phyloP scores from a whole-genome alignment of 2,797 vertebrate species.

The Argyrosomus regius region DNA sequence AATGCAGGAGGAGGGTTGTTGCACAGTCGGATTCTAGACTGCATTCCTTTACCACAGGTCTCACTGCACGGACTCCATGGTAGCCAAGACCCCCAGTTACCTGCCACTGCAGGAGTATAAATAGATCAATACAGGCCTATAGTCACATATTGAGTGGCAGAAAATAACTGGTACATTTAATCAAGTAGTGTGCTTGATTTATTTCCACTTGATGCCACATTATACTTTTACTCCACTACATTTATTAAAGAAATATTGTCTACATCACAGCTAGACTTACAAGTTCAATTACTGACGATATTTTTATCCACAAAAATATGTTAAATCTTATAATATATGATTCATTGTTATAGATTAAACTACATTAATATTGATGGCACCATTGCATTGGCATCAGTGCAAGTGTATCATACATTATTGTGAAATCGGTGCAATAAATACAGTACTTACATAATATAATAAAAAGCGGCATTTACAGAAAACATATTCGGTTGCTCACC shows the following conservation, averaged over 20 bases:
- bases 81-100: conserved; percentile 93
- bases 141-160: background rate
- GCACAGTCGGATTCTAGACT: conserved; percentile 91
- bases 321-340: background rate
- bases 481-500: conserved; percentile 79
- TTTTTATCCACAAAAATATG: background rate
- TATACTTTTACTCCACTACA: background rate
- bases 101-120: conserved; percentile 84
- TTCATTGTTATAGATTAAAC: too few relatives aligned
- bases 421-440: too few relatives aligned
- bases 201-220: background rate
- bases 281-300: background rate
- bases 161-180: background rate
- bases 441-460: too few relatives aligned
- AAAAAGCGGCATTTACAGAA: background rate
- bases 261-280: background rate
- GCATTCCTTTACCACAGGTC: conserved; percentile 92
- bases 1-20: conserved; percentile 91
- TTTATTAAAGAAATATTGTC: background rate
- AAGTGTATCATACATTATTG: background rate
- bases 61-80: conserved; percentile 93
- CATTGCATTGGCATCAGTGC: too few relatives aligned
- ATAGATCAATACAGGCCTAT: background rate
- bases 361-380: too few relatives aligned
- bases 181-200: background rate